Evolutionary conservation across 2,113 vertebrate species (phyloP).

Genomic region (Perccottus glenii): DNA sequence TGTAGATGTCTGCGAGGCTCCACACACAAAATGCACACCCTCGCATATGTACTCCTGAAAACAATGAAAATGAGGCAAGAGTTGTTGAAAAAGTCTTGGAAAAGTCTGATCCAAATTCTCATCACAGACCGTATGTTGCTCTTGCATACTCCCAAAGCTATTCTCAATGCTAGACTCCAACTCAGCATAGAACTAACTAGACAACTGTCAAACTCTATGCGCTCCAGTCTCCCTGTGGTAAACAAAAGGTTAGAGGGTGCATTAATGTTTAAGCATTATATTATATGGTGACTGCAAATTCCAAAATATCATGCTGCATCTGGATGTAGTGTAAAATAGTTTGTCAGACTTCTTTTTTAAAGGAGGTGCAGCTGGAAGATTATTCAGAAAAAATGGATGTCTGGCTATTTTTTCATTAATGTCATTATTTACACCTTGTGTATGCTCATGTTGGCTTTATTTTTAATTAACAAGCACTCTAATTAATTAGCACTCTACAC

Average conservation of each 20-base stretch:
- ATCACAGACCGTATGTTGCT: constrained; percentile 56
- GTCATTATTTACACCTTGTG: neutral
- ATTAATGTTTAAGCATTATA: constrained; percentile 17
- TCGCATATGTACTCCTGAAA: constrained; percentile 47
- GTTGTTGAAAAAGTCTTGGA: constrained; percentile 53
- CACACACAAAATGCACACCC: constrained; percentile 28
- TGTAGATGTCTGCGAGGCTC: constrained; percentile 79
- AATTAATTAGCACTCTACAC: too few species aligned
- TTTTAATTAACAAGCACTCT: too few species aligned
- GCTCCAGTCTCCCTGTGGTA: constrained; percentile 10
- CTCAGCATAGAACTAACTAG: constrained; percentile 13
- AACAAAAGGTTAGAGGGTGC: constrained; percentile 40
- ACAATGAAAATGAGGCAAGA: constrained; percentile 57
- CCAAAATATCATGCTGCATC: constrained; percentile 4
- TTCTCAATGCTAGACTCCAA: constrained; percentile 38
- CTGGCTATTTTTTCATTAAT: neutral
- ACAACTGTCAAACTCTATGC: constrained; percentile 8
- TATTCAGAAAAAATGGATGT: neutral
- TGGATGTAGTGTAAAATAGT: neutral
- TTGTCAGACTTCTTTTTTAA: neutral
- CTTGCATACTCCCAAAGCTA: constrained; percentile 44
- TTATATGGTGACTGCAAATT: constrained; percentile 1
- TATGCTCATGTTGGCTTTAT: too few species aligned
- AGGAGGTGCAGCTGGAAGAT: too few species aligned
- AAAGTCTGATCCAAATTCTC: constrained; percentile 57